Evolutionary conservation across 2,113 vertebrate species (phyloP), one percentile per base, ranked within the genome.

Genomic region (Pomatostomus ruficeps): DNA sequence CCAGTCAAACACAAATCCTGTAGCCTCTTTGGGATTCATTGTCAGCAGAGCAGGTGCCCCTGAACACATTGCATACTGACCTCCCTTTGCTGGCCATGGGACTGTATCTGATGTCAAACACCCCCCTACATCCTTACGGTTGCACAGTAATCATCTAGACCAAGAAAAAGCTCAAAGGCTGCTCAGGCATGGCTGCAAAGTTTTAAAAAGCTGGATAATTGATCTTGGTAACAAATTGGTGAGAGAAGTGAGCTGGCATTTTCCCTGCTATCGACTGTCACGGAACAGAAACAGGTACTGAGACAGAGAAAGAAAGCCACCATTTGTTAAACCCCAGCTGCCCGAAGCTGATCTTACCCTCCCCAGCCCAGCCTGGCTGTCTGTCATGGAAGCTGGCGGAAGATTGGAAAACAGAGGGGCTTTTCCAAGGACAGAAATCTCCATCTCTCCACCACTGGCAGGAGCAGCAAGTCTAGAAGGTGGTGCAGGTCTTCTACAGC

Each of bases 311-410:
- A 11, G 14, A 70, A 18, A 18, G 3, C 1, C 23, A 67, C 6
- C 0, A 3, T 35, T 8, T 42, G 25, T 76, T 43, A 76, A 83
- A 40, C 12, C 4, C 2, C 35, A 45, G 23, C 8, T 54, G 8
- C 19, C 22, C 14, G 49, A 24, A 72, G 2, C 3, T 51, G 20
- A 33, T 24, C 31, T 72, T 24, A 14, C 8, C 6, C 14, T 23
- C 12, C 12, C 5, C 0, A 1, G 15, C 5, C 7, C 4, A 10
- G 15, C 13, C 18, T 35, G 23, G 17, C 19, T 46, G 12, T 49
- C 19, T 72, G 29, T 35, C 35, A 17, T 1, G 1, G 42, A 74
- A 38, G 8, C 10, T 70, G 42, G 24, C 1, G 7, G 26, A 8
- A 7, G 1, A 1, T 2, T 49, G 24, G 48, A 52, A 31, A 8